Conservation (phyloP, 2,113 vertebrate genomes). For the Epinephelus lanceolatus region DNA sequence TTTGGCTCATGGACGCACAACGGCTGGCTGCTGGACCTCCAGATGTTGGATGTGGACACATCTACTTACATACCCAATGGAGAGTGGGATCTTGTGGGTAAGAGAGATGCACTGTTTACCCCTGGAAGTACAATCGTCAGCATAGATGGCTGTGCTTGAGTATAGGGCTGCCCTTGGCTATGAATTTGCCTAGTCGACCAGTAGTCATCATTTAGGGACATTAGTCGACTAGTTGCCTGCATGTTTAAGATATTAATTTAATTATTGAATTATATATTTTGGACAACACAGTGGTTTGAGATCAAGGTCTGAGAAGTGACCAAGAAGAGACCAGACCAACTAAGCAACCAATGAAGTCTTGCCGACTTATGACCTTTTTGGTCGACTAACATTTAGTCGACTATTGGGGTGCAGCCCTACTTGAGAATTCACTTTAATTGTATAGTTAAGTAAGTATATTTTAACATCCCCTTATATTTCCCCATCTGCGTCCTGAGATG, state of each 20-base stretch:
- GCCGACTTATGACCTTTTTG: too few relatives aligned
- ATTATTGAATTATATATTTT: too few relatives aligned
- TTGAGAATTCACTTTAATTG: background rate
- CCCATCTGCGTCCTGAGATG: background rate
- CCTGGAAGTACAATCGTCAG: background rate
- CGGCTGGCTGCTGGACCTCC: slow-evolving; percentile 91
- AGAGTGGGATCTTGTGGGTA: slow-evolving; percentile 93
- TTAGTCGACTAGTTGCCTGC: too few relatives aligned
- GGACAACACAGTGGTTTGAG: too few relatives aligned
- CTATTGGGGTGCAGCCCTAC: background rate
- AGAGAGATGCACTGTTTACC: slow-evolving; percentile 37
- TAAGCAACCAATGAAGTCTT: too few relatives aligned
- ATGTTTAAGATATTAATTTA: too few relatives aligned
- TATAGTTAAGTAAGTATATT: background rate
- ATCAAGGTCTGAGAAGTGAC: too few relatives aligned
- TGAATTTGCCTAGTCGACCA: too few relatives aligned
- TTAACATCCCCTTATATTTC: background rate
- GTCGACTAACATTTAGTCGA: too few relatives aligned
- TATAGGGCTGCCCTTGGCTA: too few relatives aligned
- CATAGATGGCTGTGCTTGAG: background rate
- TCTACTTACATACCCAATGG: slow-evolving; percentile 91
- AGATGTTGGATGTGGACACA: slow-evolving; percentile 90
- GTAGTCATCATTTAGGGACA: too few relatives aligned
- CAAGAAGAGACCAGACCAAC: too few relatives aligned
- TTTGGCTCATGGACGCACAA: slow-evolving; percentile 93